Evolutionary conservation across 2,888 invertebrate genomes (phyloP).

Genomic region (Cantharis rufa): DNA sequence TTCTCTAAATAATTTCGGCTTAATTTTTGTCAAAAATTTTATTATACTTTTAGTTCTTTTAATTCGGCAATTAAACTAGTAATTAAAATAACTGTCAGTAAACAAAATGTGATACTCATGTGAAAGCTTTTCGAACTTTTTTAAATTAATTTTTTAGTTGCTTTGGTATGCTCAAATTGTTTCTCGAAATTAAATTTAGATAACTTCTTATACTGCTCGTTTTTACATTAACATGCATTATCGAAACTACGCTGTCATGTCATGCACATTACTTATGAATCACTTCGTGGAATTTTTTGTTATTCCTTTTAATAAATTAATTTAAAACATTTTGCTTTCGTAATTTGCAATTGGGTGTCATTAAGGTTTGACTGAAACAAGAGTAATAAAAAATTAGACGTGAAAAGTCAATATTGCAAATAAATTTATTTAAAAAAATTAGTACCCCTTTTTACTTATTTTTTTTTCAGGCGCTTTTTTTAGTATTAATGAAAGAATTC

Average conservation of each 20-base stretch:
- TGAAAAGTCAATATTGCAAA: background rate
- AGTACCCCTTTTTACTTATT: too few relatives aligned
- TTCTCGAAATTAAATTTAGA: slow-evolving; percentile 2
- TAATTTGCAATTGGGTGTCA: background rate
- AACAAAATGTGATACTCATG: background rate
- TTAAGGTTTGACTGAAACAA: background rate
- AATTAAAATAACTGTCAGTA: slow-evolving; percentile 4
- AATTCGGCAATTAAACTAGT: background rate
- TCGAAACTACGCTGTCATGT: slow-evolving; percentile 4
- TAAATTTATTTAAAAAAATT: too few relatives aligned
- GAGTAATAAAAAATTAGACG: background rate
- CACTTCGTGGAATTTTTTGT: background rate
- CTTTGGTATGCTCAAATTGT: slow-evolving; percentile 1
- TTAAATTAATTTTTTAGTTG: slow-evolving; percentile 1
- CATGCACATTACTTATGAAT: background rate
- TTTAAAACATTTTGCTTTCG: background rate
- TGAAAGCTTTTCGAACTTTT: background rate
- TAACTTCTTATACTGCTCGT: background rate
- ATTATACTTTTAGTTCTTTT: background rate
- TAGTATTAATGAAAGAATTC: too few relatives aligned
- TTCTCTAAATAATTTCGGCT: background rate
- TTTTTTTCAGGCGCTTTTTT: too few relatives aligned
- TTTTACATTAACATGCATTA: slow-evolving; percentile 5
- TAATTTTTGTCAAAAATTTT: background rate
- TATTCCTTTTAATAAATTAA: background rate